phyloP scores from a whole-genome alignment of 2,888 invertebrate genomes.

The Chrysolina haemoptera region DNA sequence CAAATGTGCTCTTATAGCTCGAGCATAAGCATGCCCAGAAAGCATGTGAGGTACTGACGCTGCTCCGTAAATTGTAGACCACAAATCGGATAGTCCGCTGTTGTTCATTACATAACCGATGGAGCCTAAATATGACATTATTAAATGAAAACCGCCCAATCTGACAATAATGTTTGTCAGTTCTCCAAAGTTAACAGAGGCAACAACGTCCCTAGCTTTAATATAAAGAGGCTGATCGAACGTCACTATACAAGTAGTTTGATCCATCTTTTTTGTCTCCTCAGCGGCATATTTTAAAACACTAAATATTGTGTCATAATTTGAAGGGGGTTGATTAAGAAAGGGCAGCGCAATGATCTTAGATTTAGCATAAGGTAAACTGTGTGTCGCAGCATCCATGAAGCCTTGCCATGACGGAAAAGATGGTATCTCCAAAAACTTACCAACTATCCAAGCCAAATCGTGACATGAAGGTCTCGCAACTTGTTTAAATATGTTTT shows the following conservation, averaged over 20 bases:
- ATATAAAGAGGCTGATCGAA: slow-evolving; percentile 35
- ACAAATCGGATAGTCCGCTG: slow-evolving; percentile 63
- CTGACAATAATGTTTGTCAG: slow-evolving; percentile 41
- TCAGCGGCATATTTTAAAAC: slow-evolving; percentile 30
- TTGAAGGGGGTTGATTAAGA: slow-evolving; percentile 31
- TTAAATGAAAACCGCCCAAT: slow-evolving; percentile 57
- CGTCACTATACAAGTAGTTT: slow-evolving; percentile 29
- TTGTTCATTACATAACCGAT: slow-evolving; percentile 65
- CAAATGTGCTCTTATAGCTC: slow-evolving; percentile 43
- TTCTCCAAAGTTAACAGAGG: not conserved
- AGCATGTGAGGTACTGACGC: slow-evolving; percentile 57
- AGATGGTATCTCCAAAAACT: slow-evolving; percentile 24
- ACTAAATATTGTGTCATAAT: slow-evolving; percentile 20
- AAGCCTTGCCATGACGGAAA: slow-evolving; percentile 38
- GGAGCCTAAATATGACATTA: slow-evolving; percentile 64
- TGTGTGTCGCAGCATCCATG: slow-evolving; percentile 30
- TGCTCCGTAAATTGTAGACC: slow-evolving; percentile 49
- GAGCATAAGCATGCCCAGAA: slow-evolving; percentile 57
- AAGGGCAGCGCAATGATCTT: slow-evolving; percentile 32
- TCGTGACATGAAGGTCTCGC: slow-evolving; percentile 2
- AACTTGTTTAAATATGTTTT: not conserved
- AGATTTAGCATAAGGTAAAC: slow-evolving; percentile 31
- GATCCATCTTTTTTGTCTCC: slow-evolving; percentile 20
- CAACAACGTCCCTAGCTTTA: slow-evolving; percentile 29
- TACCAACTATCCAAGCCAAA: slow-evolving; percentile 18